phyloP scores from a whole-genome alignment of 1,140 invertebrate species.

The Drosophila tani region DNA sequence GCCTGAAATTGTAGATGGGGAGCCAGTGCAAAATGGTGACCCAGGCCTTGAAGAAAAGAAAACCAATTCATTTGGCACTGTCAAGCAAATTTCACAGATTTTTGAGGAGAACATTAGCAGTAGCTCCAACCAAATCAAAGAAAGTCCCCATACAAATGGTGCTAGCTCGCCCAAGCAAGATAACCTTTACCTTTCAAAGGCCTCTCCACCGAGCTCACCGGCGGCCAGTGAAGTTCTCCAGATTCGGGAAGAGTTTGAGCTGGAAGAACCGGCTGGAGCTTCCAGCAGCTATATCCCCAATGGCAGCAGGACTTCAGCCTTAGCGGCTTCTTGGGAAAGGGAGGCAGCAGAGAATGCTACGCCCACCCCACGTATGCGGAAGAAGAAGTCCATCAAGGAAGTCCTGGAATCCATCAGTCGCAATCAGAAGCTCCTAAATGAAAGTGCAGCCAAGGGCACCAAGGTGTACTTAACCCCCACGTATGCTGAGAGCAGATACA shows the following conservation, averaged over 20 bases:
- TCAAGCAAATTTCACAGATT: conserved; percentile 44
- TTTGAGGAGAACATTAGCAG: conserved; percentile 41
- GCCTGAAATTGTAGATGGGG: conserved; percentile 23
- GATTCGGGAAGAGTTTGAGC: conserved; percentile 30
- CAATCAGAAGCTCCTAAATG: conserved; percentile 78
- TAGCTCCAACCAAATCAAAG: conserved; percentile 6
- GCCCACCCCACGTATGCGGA: conserved; percentile 18
- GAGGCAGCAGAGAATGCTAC: conserved; percentile 6
- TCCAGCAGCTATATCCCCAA: neutral
- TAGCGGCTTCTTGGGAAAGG: conserved; percentile 8
- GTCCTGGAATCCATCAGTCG: conserved; percentile 84
- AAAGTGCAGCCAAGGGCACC: conserved; percentile 71
- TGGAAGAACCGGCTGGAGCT: conserved; percentile 15
- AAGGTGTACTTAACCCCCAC: conserved; percentile 49
- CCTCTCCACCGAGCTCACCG: neutral
- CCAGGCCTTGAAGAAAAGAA: conserved; percentile 6
- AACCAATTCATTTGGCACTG: conserved; percentile 37
- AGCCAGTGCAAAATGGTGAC: neutral
- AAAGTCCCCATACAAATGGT: conserved; percentile 5
- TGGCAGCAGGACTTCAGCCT: neutral
- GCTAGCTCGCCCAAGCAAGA: conserved; percentile 11
- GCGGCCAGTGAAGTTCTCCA: conserved; percentile 15
- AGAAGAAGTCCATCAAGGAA: conserved; percentile 78
- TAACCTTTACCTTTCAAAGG: neutral
- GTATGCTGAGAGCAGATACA: conserved; percentile 36